phyloP scores from a whole-genome alignment of 2,888 invertebrate genomes.

The Helleia helle region DNA sequence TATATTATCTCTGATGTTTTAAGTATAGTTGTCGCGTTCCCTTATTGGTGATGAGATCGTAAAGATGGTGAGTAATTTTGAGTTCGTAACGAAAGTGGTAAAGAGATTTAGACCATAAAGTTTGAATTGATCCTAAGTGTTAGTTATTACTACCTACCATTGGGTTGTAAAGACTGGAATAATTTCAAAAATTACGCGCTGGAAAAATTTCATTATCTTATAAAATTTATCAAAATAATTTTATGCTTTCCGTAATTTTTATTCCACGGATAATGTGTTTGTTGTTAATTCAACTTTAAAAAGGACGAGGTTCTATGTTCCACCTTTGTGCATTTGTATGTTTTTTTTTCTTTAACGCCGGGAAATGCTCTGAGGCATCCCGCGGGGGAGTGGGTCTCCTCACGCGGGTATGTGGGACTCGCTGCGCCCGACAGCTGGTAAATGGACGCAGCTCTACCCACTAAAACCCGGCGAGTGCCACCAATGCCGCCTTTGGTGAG shows the following conservation, averaged over 20 bases:
- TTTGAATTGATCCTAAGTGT: conserved; percentile 17
- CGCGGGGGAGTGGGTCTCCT: no score
- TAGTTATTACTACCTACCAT: conserved; percentile 12
- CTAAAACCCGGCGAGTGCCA: no score
- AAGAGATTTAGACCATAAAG: conserved; percentile 18
- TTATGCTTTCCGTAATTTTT: not conserved
- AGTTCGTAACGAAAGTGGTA: conserved; percentile 18
- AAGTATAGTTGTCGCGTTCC: conserved; percentile 24
- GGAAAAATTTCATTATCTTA: conserved; percentile 1
- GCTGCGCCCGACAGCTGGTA: no score
- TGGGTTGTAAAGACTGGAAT: not conserved
- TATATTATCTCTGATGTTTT: not conserved
- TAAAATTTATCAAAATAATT: not conserved
- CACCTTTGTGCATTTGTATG: no score
- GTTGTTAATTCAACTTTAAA: no score
- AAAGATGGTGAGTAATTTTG: conserved; percentile 19
- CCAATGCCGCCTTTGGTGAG: no score
- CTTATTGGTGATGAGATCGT: conserved; percentile 22
- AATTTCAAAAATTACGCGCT: conserved; percentile 1
- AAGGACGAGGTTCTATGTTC: not conserved
- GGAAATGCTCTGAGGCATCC: no score
- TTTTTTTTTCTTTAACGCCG: no score
- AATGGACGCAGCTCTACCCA: no score
- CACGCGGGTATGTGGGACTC: no score
- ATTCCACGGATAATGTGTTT: no score